phyloP scores from a whole-genome alignment of 1,140 invertebrate genomes.

The Ceratitis capitata region DNA sequence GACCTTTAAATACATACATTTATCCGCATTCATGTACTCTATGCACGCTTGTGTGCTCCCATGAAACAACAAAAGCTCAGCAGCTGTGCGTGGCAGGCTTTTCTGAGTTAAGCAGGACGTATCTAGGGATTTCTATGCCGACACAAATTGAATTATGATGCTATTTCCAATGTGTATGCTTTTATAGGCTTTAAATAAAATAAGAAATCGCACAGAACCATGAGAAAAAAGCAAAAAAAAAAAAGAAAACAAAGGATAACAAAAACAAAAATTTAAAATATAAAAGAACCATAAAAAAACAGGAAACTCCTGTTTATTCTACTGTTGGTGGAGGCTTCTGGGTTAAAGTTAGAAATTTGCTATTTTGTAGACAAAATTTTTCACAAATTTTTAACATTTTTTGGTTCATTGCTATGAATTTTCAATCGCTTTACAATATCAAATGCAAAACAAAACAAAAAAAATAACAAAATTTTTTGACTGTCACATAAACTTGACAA shows the following conservation, averaged over 20 bases:
- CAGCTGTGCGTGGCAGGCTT: not conserved
- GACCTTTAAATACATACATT: too few species aligned
- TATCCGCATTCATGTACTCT: not conserved
- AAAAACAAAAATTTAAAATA: too few species aligned
- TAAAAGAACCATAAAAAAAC: too few species aligned
- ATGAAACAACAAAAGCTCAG: not conserved
- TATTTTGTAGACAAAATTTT: not conserved
- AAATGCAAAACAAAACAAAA: too few species aligned
- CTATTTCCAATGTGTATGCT: not conserved
- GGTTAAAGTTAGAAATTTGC: not conserved
- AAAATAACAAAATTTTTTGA: not conserved
- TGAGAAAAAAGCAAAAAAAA: too few species aligned
- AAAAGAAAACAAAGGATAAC: too few species aligned
- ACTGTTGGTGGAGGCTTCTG: not conserved
- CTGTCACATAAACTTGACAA: conserved; percentile 16
- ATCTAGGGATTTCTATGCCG: not conserved
- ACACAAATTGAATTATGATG: not conserved
- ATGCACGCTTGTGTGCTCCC: not conserved
- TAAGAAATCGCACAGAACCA: not conserved
- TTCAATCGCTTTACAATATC: too few species aligned
- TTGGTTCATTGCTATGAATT: too few species aligned
- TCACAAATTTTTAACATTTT: too few species aligned
- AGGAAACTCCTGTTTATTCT: not conserved
- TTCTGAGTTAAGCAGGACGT: not conserved
- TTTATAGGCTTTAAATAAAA: not conserved